phyloP scores from a whole-genome alignment of 2,888 invertebrate genomes.

The Empis stercorea region DNA sequence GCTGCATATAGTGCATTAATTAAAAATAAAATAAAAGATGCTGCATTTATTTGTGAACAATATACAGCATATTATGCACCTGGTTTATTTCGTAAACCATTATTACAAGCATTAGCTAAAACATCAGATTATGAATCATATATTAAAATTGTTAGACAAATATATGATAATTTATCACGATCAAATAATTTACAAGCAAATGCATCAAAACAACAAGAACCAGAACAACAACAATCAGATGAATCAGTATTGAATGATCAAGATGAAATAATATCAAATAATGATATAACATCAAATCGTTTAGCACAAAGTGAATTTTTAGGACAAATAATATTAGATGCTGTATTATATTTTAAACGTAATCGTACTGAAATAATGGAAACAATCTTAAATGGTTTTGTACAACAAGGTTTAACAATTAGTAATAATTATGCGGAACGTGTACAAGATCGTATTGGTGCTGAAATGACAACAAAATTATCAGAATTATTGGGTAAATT shows the following conservation, averaged over 20 bases:
- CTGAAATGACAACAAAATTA: conserved; percentile 49
- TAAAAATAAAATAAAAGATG: conserved; percentile 44
- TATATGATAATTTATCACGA: conserved; percentile 37
- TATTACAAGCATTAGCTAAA: conserved; percentile 44
- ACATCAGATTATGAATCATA: conserved; percentile 51
- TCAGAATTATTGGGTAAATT: conserved; percentile 49
- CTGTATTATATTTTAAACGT: conserved; percentile 35
- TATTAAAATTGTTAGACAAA: conserved; percentile 43
- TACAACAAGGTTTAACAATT: conserved; percentile 54
- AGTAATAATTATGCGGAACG: conserved; percentile 46
- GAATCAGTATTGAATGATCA: conserved; percentile 27
- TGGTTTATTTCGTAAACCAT: conserved; percentile 40
- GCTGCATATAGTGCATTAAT: conserved; percentile 46
- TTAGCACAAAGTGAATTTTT: conserved; percentile 34
- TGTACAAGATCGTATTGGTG: conserved; percentile 50
- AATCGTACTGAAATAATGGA: conserved; percentile 38
- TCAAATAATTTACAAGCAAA: background rate
- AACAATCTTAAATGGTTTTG: conserved; percentile 41
- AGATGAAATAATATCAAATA: conserved; percentile 5
- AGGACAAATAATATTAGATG: conserved; percentile 44
- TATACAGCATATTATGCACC: conserved; percentile 48
- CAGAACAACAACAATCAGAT: conserved; percentile 10
- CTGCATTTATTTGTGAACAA: conserved; percentile 47
- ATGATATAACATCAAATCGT: conserved; percentile 11
- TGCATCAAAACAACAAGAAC: conserved; percentile 11